Conservation (phyloP, 2,888 invertebrate genomes). For the Philereme transversata region DNA sequence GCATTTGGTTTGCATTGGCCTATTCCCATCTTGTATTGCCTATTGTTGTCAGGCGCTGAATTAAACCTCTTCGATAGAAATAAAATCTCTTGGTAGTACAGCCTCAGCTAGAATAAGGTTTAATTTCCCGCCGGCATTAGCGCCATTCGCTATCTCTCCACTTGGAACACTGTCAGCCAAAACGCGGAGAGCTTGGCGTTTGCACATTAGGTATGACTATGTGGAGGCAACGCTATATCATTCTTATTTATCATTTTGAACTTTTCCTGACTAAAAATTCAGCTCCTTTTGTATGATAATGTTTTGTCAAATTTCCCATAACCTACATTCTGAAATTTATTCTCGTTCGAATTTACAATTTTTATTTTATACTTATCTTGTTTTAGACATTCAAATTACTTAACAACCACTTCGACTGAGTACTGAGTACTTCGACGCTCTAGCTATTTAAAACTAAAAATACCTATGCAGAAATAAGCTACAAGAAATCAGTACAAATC, state of each 20-base stretch:
- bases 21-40: too few relatives aligned
- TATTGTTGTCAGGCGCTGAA: too few relatives aligned
- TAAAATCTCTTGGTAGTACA: too few relatives aligned
- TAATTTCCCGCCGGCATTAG: conserved; percentile 45
- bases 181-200: conserved; percentile 78
- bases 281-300: conserved; percentile 20
- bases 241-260: conserved; percentile 56
- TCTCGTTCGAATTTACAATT: neutral
- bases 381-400: too few relatives aligned
- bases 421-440: too few relatives aligned
- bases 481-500: conserved; percentile 4
- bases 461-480: neutral
- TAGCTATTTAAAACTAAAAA: too few relatives aligned
- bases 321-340: conserved; percentile 8
- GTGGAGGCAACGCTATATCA: conserved; percentile 59
- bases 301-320: conserved; percentile 20
- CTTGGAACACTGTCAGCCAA: conserved; percentile 77
- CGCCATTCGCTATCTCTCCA: conserved; percentile 48
- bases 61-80: too few relatives aligned
- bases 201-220: conserved; percentile 75
- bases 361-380: too few relatives aligned
- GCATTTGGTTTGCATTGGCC: too few relatives aligned
- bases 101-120: too few relatives aligned
- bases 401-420: too few relatives aligned
- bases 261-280: conserved; percentile 36